Evolutionary conservation across 2,888 invertebrate species (phyloP), one percentile per base, ranked within the genome.

Genomic region (Dexiosoma caninum): DNA sequence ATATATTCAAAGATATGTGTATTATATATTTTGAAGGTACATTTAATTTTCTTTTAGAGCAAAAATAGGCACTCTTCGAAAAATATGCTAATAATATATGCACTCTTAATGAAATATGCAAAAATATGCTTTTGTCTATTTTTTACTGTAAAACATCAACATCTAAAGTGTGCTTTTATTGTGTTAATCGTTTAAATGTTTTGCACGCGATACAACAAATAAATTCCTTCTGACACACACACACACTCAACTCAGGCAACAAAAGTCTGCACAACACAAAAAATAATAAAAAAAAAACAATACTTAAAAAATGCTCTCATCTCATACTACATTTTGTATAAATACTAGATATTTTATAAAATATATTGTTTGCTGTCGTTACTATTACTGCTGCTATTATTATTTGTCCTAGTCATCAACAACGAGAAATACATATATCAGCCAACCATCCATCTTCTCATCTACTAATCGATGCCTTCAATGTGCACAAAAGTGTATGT

Each of bases 161-260:
- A 44, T 44, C 64, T 51, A 37, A 69, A 62, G 62, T 70, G 67
- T 51, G 27, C 16, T 62, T 60, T 16, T 40, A 60, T 21, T 70
- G 67, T 67, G 60, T 75, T 78, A 71, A 71, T 84, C 85, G 87
- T 86, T 75, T 87, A 86, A 88, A 88, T 88, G 89, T 89, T 88
- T 87, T 88, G 88, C 89, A 89, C 88, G 86, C 88, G 87, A 88
- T 89, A 88, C 88, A 89, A 89, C 89, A 89, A 88, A 89, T 88
- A 89, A 88, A 88, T 88, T 89, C 87, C 88, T 81, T 49, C 23
- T 42, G 35, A 53, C 64, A 51, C 51, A 53, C 40, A 46, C 53
- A 42, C 35, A 37, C 66, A 46, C 53, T 42, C 37, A 53, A 27
- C n/a, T n/a, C 74, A 57, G 30, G 7, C 32, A 49, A 51, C 21